These are phyloP conservation scores for Tamandua tetradactyla DNA, from an alignment of 2,797 vertebrate genomes.

Conservation along the genomic window DNA sequence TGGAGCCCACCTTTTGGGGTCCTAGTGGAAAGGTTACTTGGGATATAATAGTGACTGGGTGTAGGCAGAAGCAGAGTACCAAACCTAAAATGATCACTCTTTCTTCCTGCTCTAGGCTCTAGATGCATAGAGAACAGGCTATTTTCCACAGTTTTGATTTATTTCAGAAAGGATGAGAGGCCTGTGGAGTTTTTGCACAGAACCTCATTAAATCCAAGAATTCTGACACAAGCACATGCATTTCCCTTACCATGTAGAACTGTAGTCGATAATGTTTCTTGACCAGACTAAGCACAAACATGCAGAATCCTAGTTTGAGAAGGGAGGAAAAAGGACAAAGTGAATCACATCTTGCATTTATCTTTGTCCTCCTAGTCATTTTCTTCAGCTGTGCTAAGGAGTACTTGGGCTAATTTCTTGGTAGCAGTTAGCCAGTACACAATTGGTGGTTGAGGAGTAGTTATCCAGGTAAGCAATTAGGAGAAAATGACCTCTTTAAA, in stretches of 20 bases:
- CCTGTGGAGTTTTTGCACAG: not conserved
- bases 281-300: conserved; percentile 99
- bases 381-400: conserved; percentile 5
- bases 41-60: not conserved
- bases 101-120: not conserved
- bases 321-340: not conserved
- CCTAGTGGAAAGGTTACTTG: not conserved
- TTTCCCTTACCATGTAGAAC: conserved; percentile 96
- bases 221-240: not conserved
- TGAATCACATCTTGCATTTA: conserved; percentile 11
- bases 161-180: not conserved
- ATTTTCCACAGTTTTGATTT: not conserved
- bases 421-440: not conserved
- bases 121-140: not conserved
- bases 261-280: conserved; percentile 99
- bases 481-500: not conserved
- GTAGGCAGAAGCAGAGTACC: not conserved
- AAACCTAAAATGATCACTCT: not conserved
- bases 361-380: conserved; percentile 15
- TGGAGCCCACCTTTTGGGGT: not conserved
- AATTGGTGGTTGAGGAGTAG: not conserved
- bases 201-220: not conserved
- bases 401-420: conserved; percentile 3
- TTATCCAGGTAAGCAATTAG: not conserved
- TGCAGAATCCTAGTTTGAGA: conserved; percentile 94